Evolutionary conservation across 2,797 vertebrate species (phyloP), one percentile per base, ranked within the genome.

Genomic region (Cercopithecus mitis): DNA sequence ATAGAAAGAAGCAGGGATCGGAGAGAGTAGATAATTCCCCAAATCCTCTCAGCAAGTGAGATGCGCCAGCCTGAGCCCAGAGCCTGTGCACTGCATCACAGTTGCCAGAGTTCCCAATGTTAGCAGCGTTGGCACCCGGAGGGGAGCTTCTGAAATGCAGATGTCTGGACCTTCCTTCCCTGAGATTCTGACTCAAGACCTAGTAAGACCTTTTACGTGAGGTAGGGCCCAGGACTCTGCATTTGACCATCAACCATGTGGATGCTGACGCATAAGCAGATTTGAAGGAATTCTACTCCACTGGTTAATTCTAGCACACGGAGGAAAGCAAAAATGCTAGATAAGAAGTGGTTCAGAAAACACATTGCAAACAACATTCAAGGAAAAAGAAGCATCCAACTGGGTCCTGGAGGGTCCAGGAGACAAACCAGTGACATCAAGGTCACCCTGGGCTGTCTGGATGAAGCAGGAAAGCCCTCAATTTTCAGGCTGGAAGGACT

Each of bases 241-340:
- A 24, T 50, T 14, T 41, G 14, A 58, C 25, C 64, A 24, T 13
- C 4, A 57, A 11, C 41, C 45, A 45, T 43, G 47, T 7, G 1
- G 43, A 14, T 2, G 0, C 2, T 15, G 36, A 24, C 1, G 1
- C 10, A 5, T 1, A 2, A 7, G 75, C 41, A 45, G 64, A 15
- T 33, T 11, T 22, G 45, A 73, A 67, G 73, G 80, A 1, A 15
- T 14, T 33, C 10, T 22, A 2, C 4, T 11, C 6, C 19, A 1
- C 5, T 2, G 39, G 14, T 36, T 55, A 6, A 73, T 20, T 25
- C 5, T 1, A 22, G 24, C 1, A 24, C 17, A 0, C 5, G n/a
- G 57, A 41, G 80, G n/a, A 50, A 57, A 64, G 24, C 13, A 12
- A 47, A 15, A 17, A 25, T 2, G 1, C 47, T 15, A 20, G 55